A percentile compares a stretch with the other conserved stretches of the same genome.
Evolutionary conservation across 2,797 vertebrate genomes (phyloP).

Genomic region (Lagodon rhomboides): DNA sequence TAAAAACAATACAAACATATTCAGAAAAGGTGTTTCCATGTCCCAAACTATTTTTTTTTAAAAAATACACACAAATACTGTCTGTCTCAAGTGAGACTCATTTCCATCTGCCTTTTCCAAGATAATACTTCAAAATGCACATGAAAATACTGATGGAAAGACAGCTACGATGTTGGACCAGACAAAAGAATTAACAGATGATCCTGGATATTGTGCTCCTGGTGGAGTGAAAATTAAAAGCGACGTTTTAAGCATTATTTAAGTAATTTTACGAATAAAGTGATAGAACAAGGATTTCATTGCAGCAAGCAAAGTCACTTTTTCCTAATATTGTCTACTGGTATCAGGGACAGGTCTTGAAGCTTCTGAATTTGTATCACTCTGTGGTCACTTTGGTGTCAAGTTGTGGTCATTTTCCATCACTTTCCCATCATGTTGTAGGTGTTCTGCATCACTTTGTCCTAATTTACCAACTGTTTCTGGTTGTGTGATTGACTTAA

Average conservation of each 20-base stretch:
- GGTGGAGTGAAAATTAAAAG: neutral
- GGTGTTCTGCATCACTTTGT: neutral
- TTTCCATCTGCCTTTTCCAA: too few species aligned
- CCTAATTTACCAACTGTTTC: neutral
- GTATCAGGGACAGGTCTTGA: too few species aligned
- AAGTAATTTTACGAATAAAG: neutral
- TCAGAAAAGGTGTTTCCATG: too few species aligned
- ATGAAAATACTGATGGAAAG: too few species aligned
- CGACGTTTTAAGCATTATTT: neutral
- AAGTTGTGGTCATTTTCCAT: neutral
- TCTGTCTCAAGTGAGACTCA: too few species aligned
- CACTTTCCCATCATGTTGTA: neutral
- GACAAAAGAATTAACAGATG: neutral
- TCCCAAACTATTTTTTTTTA: too few species aligned
- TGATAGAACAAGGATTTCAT: too few species aligned
- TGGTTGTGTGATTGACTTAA: neutral
- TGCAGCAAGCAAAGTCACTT: too few species aligned
- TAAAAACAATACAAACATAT: too few species aligned
- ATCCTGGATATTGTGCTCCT: neutral
- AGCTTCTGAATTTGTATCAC: neutral
- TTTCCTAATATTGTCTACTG: too few species aligned
- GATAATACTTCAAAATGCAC: too few species aligned
- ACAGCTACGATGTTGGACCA: neutral
- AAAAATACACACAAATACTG: too few species aligned
- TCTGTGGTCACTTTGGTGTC: neutral